Evolutionary conservation across 2,113 vertebrate species (phyloP).

Genomic region (Engystomops pustulosus): DNA sequence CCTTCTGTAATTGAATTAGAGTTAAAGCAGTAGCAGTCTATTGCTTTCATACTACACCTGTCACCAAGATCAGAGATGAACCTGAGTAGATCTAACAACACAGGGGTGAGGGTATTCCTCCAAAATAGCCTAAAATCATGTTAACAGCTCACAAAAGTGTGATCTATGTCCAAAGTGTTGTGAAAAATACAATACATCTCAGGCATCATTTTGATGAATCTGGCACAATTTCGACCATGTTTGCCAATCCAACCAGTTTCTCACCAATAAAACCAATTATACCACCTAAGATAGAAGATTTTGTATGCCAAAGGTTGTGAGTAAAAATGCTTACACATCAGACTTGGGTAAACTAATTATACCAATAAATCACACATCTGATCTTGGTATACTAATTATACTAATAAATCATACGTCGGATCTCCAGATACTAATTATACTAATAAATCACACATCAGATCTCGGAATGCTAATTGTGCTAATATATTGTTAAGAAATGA

Average conservation of each 20-base stretch:
- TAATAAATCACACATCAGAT: conserved; percentile 49
- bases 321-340: conserved; percentile 53
- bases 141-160: too few species aligned
- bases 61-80: too few species aligned
- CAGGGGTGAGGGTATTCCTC: too few species aligned
- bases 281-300: background rate
- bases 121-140: too few species aligned
- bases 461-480: conserved; percentile 48
- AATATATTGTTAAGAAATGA: conserved; percentile 46
- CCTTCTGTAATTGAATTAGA: too few species aligned
- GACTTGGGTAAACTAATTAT: conserved; percentile 51
- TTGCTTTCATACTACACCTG: too few species aligned
- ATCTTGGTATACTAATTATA: conserved; percentile 56
- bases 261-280: background rate
- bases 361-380: conserved; percentile 56
- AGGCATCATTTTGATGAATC: background rate
- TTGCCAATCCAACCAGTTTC: background rate
- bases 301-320: conserved; percentile 23
- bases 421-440: conserved; percentile 57
- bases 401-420: conserved; percentile 49
- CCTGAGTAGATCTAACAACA: too few species aligned
- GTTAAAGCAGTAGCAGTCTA: too few species aligned
- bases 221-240: background rate
- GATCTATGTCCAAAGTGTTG: too few species aligned
- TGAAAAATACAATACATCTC: too few species aligned